phyloP scores from a whole-genome alignment of 2,113 vertebrate genomes.

The Hippoglossus stenolepis region DNA sequence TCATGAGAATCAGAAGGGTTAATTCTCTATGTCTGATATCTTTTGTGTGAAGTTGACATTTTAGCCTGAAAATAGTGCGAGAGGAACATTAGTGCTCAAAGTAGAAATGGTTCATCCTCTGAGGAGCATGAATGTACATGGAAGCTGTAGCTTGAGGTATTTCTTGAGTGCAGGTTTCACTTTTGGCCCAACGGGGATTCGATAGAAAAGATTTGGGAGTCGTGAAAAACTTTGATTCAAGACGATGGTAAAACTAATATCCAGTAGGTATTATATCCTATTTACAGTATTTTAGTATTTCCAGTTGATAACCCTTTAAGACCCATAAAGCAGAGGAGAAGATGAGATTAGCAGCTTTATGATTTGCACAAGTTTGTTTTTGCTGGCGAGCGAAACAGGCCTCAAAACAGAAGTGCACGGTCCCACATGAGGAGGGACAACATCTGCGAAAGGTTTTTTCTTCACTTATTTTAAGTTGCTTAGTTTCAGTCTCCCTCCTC shows the following conservation, averaged over 20 bases:
- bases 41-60: too few relatives aligned
- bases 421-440: slow-evolving; percentile 48
- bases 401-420: slow-evolving; percentile 26
- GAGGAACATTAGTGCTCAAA: too few relatives aligned
- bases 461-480: slow-evolving; percentile 8
- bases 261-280: too few relatives aligned
- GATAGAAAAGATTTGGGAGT: too few relatives aligned
- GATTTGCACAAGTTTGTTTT: slow-evolving; percentile 45
- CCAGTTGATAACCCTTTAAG: neutral
- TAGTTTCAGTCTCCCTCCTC: neutral
- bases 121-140: too few relatives aligned
- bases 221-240: too few relatives aligned
- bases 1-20: too few relatives aligned
- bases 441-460: slow-evolving; percentile 45
- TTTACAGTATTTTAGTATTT: neutral
- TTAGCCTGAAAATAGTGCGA: too few relatives aligned
- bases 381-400: slow-evolving; percentile 26
- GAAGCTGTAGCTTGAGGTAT: neutral
- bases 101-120: neutral
- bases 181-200: neutral
- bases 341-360: slow-evolving; percentile 43
- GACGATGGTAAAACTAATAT: slow-evolving; percentile 1
- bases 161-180: neutral
- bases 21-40: too few relatives aligned
- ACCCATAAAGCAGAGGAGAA: slow-evolving; percentile 5